phyloP scores from a whole-genome alignment of 1,140 invertebrate genomes.

The Asbolus verrucosus region DNA sequence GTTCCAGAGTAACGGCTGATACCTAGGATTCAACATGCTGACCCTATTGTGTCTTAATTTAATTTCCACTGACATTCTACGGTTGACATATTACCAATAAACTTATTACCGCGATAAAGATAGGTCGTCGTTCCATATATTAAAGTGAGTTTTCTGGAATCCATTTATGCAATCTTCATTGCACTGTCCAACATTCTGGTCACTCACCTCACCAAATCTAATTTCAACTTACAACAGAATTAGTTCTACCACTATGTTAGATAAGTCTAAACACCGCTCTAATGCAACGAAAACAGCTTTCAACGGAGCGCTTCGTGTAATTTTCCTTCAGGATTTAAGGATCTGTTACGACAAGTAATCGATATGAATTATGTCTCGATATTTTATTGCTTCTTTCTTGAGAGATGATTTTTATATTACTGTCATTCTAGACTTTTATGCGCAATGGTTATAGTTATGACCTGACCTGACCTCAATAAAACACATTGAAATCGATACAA shows the following conservation, averaged over 20 bases:
- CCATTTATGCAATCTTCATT: slow-evolving; percentile 38
- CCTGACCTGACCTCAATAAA: slow-evolving; percentile 19
- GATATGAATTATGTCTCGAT: not conserved
- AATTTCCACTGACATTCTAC: not conserved
- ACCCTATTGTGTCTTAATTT: not conserved
- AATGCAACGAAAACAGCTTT: not conserved
- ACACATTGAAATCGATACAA: slow-evolving; percentile 18
- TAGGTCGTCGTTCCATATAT: slow-evolving; percentile 34
- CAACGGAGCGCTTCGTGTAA: too few relatives aligned
- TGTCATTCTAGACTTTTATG: not conserved
- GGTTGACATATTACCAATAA: too few relatives aligned
- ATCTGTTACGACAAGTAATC: not conserved
- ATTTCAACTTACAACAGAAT: slow-evolving; percentile 35
- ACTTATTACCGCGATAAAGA: not conserved
- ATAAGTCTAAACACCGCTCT: too few relatives aligned
- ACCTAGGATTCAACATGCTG: not conserved
- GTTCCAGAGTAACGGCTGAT: too few relatives aligned
- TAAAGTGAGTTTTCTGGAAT: slow-evolving; percentile 42
- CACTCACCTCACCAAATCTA: slow-evolving; percentile 37
- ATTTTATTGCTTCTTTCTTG: not conserved
- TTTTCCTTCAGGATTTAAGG: too few relatives aligned
- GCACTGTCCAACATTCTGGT: slow-evolving; percentile 46
- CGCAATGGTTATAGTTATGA: too few relatives aligned
- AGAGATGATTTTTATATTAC: slow-evolving; percentile 7
- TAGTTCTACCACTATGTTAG: slow-evolving; percentile 11